These are phyloP conservation scores for Syrista parreyssii DNA, from an alignment of 2,888 invertebrate species.

Conservation along the genomic window DNA sequence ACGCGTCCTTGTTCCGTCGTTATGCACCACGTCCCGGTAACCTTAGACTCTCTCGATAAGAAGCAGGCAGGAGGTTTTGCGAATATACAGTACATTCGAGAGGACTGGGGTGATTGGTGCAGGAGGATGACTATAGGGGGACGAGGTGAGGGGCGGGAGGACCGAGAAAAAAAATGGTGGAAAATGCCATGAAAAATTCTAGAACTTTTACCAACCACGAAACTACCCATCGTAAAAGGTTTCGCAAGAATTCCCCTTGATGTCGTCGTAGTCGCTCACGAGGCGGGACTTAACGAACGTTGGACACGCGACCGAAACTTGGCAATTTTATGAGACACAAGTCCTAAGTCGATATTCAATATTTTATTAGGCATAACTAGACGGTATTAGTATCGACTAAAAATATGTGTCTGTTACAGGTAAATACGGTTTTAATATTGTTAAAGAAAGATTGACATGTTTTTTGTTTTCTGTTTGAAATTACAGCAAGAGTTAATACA, in stretches of 20 bases:
- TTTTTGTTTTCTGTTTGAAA: not conserved
- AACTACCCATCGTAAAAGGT: not conserved
- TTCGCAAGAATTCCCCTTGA: not conserved
- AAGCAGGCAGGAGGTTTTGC: not conserved
- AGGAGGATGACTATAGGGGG: no score
- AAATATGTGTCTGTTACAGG: not conserved
- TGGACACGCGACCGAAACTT: not conserved
- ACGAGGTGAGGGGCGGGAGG: no score
- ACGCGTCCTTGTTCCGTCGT: not conserved
- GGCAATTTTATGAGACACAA: not conserved
- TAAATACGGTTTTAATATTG: not conserved
- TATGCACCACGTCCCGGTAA: not conserved
- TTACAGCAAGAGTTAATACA: conserved; percentile 18
- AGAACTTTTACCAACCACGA: not conserved
- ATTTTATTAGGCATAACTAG: not conserved
- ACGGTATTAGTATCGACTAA: not conserved
- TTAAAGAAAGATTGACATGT: not conserved
- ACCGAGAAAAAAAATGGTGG: not conserved
- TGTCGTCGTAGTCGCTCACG: not conserved
- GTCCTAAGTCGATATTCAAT: not conserved
- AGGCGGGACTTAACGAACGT: not conserved
- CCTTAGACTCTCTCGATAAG: not conserved
- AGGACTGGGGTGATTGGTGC: not conserved
- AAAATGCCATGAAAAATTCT: not conserved
- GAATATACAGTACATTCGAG: not conserved